These are phyloP conservation scores for Hypselothyrea guttata DNA, from an alignment of 2,888 invertebrate species.

Conservation along the genomic window DNA sequence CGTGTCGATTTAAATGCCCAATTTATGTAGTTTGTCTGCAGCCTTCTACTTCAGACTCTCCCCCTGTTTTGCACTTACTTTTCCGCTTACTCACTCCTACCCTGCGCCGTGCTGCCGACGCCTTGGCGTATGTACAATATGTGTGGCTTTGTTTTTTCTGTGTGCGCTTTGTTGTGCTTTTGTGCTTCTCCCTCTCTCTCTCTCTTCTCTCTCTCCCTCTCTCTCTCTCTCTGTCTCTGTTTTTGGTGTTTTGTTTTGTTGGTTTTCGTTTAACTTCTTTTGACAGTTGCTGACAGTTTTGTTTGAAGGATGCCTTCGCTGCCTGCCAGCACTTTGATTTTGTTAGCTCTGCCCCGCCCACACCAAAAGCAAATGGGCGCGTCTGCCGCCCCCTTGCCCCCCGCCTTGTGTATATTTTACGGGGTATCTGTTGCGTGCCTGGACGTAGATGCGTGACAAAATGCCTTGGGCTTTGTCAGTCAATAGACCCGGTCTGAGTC, in stretches of 20 bases:
- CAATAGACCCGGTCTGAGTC: too few species aligned
- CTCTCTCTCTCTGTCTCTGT: background rate
- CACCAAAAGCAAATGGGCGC: slow-evolving; percentile 9
- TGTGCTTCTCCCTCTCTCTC: slow-evolving; percentile 32
- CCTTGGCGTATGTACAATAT: slow-evolving; percentile 13
- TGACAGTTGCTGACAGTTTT: slow-evolving; percentile 76
- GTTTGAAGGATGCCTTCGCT: slow-evolving; percentile 64
- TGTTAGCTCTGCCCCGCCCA: slow-evolving; percentile 8
- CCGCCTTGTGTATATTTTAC: background rate
- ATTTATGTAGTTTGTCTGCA: too few species aligned
- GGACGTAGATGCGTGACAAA: slow-evolving; percentile 51
- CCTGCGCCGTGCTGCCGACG: too few species aligned
- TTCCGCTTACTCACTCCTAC: slow-evolving; percentile 1
- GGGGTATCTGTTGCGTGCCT: slow-evolving; percentile 54
- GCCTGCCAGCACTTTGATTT: slow-evolving; percentile 45
- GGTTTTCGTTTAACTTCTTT: slow-evolving; percentile 73
- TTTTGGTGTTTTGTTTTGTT: slow-evolving; percentile 31
- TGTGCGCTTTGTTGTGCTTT: slow-evolving; percentile 8
- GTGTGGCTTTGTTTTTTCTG: slow-evolving; percentile 23
- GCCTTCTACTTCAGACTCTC: too few species aligned
- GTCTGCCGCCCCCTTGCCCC: background rate
- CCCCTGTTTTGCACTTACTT: too few species aligned
- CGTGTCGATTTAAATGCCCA: too few species aligned
- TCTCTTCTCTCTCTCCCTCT: slow-evolving; percentile 12
- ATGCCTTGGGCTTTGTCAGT: slow-evolving; percentile 32